Evolutionary conservation across 2,797 vertebrate genomes (phyloP).

Genomic region (Karalla daura): DNA sequence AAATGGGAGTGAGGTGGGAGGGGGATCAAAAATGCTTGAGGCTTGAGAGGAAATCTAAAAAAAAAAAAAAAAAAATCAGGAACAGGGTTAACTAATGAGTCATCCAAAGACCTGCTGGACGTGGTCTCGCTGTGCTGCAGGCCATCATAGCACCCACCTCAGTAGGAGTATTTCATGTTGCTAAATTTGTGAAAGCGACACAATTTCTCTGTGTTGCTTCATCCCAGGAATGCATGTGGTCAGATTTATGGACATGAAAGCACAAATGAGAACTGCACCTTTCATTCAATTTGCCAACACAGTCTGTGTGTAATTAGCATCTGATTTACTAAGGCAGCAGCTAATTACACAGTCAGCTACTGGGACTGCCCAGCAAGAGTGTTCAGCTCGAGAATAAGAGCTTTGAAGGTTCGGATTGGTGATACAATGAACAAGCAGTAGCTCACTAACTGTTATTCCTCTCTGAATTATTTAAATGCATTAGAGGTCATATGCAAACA

Average conservation of each 20-base stretch:
- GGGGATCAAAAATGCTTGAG: conserved; percentile 2
- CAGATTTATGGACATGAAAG: conserved; percentile 31
- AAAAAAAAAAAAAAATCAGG: conserved; percentile 2
- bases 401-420: conserved; percentile 21
- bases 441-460: conserved; percentile 12
- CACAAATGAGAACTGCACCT: conserved; percentile 20
- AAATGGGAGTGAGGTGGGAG: not conserved
- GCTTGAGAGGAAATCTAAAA: no score
- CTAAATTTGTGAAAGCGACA: not conserved
- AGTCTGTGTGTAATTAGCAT: conserved; percentile 50
- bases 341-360: conserved; percentile 43
- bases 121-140: not conserved
- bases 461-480: conserved; percentile 3
- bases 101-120: not conserved
- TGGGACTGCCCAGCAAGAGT: conserved; percentile 25
- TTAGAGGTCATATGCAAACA: conserved; percentile 5
- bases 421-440: not conserved
- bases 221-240: not conserved
- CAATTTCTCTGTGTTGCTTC: not conserved
- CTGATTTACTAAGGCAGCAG: conserved; percentile 45
- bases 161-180: not conserved
- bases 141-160: not conserved
- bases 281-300: conserved; percentile 40
- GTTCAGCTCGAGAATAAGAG: not conserved
- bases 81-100: not conserved